A percentile compares a stretch with the other conserved stretches of the same genome.
phyloP scores from a whole-genome alignment of 2,888 invertebrate species.

The Homarus gammarus region DNA sequence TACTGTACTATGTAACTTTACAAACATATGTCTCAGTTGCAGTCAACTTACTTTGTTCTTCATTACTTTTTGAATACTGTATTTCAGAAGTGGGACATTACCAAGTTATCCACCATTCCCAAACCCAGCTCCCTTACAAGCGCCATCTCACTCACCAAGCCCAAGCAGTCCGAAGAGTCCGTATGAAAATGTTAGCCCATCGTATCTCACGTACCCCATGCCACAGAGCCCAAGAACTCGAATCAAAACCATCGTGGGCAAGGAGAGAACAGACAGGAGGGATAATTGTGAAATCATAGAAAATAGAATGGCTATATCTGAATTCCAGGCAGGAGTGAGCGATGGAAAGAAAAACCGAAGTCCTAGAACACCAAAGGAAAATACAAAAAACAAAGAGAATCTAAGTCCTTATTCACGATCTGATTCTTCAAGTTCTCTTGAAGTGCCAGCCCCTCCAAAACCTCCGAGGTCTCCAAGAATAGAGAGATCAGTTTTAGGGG shows the following conservation, averaged over 20 bases:
- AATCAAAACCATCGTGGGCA: slow-evolving; percentile 78
- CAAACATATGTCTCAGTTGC: too few species aligned
- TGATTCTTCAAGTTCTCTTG: slow-evolving; percentile 31
- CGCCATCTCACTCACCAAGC: slow-evolving; percentile 67
- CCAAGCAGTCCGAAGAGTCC: slow-evolving; percentile 75
- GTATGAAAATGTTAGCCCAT: slow-evolving; percentile 77
- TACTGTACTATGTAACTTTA: too few species aligned
- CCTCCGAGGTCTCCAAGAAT: slow-evolving; percentile 77
- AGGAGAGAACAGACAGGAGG: slow-evolving; percentile 73
- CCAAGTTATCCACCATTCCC: slow-evolving; percentile 64
- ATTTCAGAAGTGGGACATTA: slow-evolving; percentile 67
- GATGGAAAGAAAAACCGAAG: slow-evolving; percentile 50
- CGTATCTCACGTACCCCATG: slow-evolving; percentile 76
- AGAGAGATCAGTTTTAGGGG: slow-evolving; percentile 65
- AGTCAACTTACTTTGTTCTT: not conserved
- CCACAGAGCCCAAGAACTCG: slow-evolving; percentile 79
- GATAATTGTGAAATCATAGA: slow-evolving; percentile 63
- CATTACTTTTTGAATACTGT: not conserved
- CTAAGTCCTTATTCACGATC: slow-evolving; percentile 28
- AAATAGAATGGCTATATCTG: slow-evolving; percentile 64
- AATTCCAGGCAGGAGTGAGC: slow-evolving; percentile 31
- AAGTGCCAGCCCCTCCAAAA: slow-evolving; percentile 62
- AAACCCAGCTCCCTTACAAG: slow-evolving; percentile 74
- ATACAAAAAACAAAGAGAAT: slow-evolving; percentile 58
- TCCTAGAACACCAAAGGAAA: slow-evolving; percentile 43